These are phyloP conservation scores for Brienomyrus longianalis DNA, from an alignment of 2,113 vertebrate species.

Conservation along the genomic window DNA sequence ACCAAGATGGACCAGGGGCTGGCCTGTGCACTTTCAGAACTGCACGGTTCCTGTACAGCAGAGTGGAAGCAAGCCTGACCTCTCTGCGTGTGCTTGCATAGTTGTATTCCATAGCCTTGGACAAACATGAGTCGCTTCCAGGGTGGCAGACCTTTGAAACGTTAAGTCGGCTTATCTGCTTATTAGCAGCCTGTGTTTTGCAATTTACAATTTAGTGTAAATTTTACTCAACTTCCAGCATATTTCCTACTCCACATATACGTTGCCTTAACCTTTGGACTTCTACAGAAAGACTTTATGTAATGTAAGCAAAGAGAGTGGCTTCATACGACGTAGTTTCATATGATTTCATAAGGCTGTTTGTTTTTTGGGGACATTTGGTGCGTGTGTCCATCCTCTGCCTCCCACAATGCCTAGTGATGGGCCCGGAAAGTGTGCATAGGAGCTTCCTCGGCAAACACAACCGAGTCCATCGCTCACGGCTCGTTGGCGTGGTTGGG, in stretches of 20 bases:
- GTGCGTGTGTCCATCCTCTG: not conserved
- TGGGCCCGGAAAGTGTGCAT: not conserved
- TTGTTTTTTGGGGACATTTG: constrained; percentile 18
- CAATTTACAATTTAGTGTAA: not conserved
- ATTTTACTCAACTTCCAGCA: not conserved
- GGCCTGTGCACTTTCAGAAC: not conserved
- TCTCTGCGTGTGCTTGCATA: not conserved
- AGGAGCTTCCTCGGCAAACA: not conserved
- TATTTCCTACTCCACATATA: not conserved
- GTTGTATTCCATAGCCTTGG: not conserved
- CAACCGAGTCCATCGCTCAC: not conserved
- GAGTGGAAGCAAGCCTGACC: not conserved
- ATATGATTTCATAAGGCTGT: not conserved
- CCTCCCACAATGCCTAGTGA: not conserved
- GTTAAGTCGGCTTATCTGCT: not conserved
- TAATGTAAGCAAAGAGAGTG: not conserved
- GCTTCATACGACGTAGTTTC: not conserved
- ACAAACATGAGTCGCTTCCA: not conserved
- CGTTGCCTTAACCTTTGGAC: not conserved
- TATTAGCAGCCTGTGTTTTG: not conserved
- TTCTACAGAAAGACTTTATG: not conserved
- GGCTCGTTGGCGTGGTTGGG: not conserved
- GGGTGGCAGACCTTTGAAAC: not conserved
- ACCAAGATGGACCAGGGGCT: not conserved
- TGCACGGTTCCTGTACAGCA: not conserved